Evolutionary conservation across 2,797 vertebrate genomes (phyloP).

Genomic region (Gouania willdenowi): DNA sequence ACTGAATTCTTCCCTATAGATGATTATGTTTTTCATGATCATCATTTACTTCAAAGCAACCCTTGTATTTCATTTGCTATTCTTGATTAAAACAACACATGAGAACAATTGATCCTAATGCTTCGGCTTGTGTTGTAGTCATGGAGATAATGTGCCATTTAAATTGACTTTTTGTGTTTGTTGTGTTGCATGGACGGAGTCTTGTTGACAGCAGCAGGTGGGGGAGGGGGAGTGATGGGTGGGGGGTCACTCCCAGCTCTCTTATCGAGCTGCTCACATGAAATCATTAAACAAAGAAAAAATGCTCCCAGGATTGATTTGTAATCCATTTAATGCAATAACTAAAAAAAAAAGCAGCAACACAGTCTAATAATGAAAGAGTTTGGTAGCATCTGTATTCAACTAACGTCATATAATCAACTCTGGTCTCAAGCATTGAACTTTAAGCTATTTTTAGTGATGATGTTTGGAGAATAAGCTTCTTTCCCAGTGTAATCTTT

Average conservation of each 20-base stretch:
- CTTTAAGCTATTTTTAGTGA: no score
- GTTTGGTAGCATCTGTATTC: slow-evolving; percentile 20
- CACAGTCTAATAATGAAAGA: no score
- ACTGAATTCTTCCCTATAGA: no score
- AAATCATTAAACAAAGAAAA: slow-evolving; percentile 33
- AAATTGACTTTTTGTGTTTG: slow-evolving; percentile 11
- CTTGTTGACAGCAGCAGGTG: no score
- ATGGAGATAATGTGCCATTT: slow-evolving; percentile 16
- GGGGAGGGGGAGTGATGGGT: no score
- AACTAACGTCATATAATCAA: slow-evolving; percentile 5
- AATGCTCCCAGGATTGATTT: slow-evolving; percentile 31
- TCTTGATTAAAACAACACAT: no score
- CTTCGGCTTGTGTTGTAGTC: slow-evolving; percentile 10
- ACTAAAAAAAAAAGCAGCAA: slow-evolving; percentile 20
- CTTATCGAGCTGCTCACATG: slow-evolving; percentile 42
- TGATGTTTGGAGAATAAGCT: no score
- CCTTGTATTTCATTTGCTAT: no score
- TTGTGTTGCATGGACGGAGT: slow-evolving; percentile 1
- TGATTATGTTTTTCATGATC: no score
- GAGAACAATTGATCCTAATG: background rate
- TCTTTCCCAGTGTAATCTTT: no score
- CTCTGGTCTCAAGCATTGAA: background rate
- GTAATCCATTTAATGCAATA: slow-evolving; percentile 47
- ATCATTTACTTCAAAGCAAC: no score
- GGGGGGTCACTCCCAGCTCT: slow-evolving; percentile 18